These are phyloP conservation scores for Musca vetustissima DNA, from an alignment of 1,140 invertebrate species.

Conservation along the genomic window DNA sequence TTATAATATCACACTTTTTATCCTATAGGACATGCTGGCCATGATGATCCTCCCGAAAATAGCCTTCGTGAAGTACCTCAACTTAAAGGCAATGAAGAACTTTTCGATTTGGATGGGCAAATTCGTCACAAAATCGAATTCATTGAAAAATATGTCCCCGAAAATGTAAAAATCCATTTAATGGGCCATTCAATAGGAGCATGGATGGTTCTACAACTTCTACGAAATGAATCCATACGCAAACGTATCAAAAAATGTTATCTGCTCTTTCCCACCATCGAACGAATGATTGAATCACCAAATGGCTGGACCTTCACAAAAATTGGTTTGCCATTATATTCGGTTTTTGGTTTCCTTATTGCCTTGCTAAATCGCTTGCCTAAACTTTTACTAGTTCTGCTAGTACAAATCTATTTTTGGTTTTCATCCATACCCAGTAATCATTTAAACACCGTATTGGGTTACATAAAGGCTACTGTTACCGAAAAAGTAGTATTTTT, in stretches of 20 bases:
- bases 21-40: slow-evolving; percentile 66
- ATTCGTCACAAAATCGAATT: slow-evolving; percentile 79
- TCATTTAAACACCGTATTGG: slow-evolving; percentile 55
- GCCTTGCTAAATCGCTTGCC: slow-evolving; percentile 61
- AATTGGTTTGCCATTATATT: slow-evolving; percentile 45
- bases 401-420: slow-evolving; percentile 60
- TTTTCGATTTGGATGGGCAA: slow-evolving; percentile 74
- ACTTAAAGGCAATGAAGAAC: slow-evolving; percentile 58
- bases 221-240: slow-evolving; percentile 62
- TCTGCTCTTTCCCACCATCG: slow-evolving; percentile 81
- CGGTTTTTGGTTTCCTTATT: slow-evolving; percentile 46
- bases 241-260: slow-evolving; percentile 62
- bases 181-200: slow-evolving; percentile 85
- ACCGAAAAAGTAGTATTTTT: slow-evolving; percentile 62
- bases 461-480: slow-evolving; percentile 60
- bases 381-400: slow-evolving; percentile 55
- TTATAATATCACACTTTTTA: no score
- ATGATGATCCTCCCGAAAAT: slow-evolving; percentile 61
- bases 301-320: slow-evolving; percentile 68
- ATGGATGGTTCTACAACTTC: slow-evolving; percentile 75
- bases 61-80: slow-evolving; percentile 55
- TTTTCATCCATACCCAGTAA: slow-evolving; percentile 57
- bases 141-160: slow-evolving; percentile 70
- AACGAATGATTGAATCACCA: slow-evolving; percentile 71
- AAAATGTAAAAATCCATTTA: slow-evolving; percentile 68